Base-by-base conservation (phyloP, 2,797 vertebrate genomes). In the Calcarius lapponicus region DNA sequence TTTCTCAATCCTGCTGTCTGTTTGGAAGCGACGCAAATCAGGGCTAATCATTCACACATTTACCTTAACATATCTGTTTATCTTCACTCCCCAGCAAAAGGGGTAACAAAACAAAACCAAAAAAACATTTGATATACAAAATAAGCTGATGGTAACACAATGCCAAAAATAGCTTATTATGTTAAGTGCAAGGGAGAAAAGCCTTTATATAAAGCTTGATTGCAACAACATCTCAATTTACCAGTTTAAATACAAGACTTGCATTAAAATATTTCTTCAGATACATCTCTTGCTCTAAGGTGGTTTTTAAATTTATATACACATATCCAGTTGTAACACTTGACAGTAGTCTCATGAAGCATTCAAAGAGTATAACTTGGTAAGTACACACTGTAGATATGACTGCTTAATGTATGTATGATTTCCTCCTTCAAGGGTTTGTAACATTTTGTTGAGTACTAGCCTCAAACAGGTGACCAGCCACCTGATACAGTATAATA, bases 171-270 rank as follows among this genome's bases (percentile, higher is more conserved):
- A 98, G 98, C 97, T 98, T 97, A 97, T 97, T 94, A 98, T 97
- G 94, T 96, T 98, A 99, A 99, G 99, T 99, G 98, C 99, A 99
- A 98, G 98, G 97, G 97, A 98, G 97, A 98, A 97, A 98, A 98
- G 97, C 98, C 98, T 98, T 97, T 97, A 98, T 98, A 98, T 97
- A 98, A 99, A 99, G 98, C 98, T 97, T 96, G 97, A 98, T 98
- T 97, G 98, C 98, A 98, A 98, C 98, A 97, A 98, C 96, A 95
- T 97, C 97, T 97, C 88, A 90, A 97, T 97, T 97, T 98, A 98
- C 95, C 93, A 96, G 97, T 97, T 99, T 99, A 99, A 99, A 99
- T 98, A 99, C 97, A 97, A 98, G 97, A 98, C 98, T 98, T 98
- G 98, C 98, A 98, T 98, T 98, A 98, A 98, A 98, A 98, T 98